phyloP scores from a whole-genome alignment of 2,113 vertebrate genomes.

The Tiliqua scincoides region DNA sequence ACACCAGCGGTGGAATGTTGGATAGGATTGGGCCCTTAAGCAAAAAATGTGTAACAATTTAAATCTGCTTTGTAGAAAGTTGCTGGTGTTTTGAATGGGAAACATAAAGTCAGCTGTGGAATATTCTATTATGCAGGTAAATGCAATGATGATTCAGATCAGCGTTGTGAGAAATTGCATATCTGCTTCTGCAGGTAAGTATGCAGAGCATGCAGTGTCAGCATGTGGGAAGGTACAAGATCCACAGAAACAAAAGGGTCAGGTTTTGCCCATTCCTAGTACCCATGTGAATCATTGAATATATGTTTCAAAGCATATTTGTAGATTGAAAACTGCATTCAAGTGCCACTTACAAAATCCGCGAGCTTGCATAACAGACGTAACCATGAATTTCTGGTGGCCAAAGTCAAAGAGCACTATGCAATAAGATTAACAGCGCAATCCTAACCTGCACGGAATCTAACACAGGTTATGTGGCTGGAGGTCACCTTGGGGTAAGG shows the following conservation, averaged over 20 bases:
- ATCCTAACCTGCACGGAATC: no score
- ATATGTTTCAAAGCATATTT: neutral
- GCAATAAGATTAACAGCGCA: constrained; percentile 55
- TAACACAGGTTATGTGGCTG: no score
- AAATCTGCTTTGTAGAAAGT: neutral
- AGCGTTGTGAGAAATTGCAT: neutral
- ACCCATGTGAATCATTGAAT: neutral
- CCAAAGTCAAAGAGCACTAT: constrained; percentile 12
- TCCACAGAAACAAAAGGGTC: neutral
- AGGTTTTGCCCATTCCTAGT: neutral
- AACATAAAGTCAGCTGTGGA: neutral
- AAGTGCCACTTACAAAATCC: constrained; percentile 6
- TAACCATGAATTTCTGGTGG: neutral
- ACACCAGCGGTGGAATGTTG: no score
- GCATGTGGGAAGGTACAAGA: neutral
- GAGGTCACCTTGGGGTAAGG: no score
- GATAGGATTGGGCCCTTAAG: no score
- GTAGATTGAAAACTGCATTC: neutral
- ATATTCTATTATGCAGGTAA: neutral
- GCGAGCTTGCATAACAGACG: constrained; percentile 33
- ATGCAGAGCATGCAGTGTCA: neutral
- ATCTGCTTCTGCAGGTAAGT: neutral
- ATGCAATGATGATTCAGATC: neutral
- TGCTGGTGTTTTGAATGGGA: neutral
- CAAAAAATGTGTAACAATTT: neutral